Conservation (phyloP, 2,797 vertebrate genomes). For the Potorous gilbertii region DNA sequence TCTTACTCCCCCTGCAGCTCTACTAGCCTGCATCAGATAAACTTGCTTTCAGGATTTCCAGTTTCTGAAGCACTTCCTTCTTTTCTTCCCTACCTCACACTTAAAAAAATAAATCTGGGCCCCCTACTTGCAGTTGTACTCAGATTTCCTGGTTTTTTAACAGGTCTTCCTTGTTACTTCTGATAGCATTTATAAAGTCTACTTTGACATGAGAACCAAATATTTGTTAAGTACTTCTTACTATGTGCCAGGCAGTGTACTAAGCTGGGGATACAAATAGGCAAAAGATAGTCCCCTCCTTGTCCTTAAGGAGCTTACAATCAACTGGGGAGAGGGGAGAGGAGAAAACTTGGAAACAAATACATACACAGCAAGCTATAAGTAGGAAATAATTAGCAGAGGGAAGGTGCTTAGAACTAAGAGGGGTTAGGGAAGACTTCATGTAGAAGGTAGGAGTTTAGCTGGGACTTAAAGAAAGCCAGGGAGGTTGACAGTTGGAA, state of each 20-base stretch:
- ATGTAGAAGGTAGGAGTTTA: background rate
- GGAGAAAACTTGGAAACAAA: background rate
- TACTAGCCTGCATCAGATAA: background rate
- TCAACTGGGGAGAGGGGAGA: background rate
- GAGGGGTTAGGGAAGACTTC: background rate
- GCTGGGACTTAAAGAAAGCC: background rate
- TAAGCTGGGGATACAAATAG: background rate
- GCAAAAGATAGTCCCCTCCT: background rate
- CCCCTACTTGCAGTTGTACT: background rate
- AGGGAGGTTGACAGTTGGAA: background rate
- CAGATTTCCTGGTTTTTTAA: background rate
- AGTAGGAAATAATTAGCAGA: background rate
- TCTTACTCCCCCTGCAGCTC: background rate
- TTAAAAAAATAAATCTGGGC: background rate
- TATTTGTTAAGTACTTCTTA: background rate
- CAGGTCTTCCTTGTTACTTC: background rate
- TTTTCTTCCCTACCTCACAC: background rate
- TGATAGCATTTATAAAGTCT: background rate
- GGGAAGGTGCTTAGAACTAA: background rate
- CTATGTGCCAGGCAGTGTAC: background rate
- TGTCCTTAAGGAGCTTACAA: background rate
- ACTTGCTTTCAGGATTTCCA: background rate
- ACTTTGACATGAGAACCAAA: background rate
- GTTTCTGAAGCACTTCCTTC: background rate
- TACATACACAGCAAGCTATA: background rate